Percentiles rank a stretch among this genome's conserved stretches.
phyloP scores from a whole-genome alignment of 2,888 invertebrate genomes.

The Drosophila demipolita region DNA sequence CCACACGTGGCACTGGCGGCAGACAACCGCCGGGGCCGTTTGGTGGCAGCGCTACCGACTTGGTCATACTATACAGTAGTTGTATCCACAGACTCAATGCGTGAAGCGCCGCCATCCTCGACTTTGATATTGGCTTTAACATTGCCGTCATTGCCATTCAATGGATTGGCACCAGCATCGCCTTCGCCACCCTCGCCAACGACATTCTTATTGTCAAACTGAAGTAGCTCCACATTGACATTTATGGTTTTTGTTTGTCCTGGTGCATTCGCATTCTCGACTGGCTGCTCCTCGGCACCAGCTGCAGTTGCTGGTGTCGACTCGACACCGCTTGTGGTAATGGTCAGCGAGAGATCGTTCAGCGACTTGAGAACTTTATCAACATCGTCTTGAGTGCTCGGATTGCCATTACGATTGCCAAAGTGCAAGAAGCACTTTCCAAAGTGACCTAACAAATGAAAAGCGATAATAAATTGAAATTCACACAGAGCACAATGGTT shows the following conservation, averaged over 20 bases:
- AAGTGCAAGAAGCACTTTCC: constrained; percentile 92
- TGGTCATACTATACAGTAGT: constrained; percentile 85
- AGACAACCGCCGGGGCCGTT: constrained; percentile 81
- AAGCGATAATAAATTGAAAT: background rate
- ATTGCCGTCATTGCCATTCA: constrained; percentile 58
- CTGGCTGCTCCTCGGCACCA: constrained; percentile 64
- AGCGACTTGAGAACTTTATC: constrained; percentile 83
- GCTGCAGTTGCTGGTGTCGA: constrained; percentile 55
- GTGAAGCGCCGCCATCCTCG: constrained; percentile 68
- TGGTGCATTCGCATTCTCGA: constrained; percentile 50
- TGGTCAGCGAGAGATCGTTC: constrained; percentile 82
- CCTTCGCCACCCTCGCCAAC: constrained; percentile 68
- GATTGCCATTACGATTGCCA: constrained; percentile 87
- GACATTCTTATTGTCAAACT: constrained; percentile 73
- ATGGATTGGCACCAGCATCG: constrained; percentile 41
- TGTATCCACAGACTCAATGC: constrained; percentile 84
- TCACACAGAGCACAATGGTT: background rate
- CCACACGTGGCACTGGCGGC: constrained; percentile 80
- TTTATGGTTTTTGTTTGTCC: constrained; percentile 77
- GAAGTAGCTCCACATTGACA: constrained; percentile 82
- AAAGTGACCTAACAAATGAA: constrained; percentile 86
- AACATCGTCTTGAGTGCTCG: constrained; percentile 83
- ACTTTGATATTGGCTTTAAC: constrained; percentile 50
- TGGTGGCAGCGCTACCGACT: constrained; percentile 77
- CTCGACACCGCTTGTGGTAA: constrained; percentile 64